These are phyloP conservation scores for Microchrysa polita DNA, from an alignment of 2,888 invertebrate species.

Conservation along the genomic window DNA sequence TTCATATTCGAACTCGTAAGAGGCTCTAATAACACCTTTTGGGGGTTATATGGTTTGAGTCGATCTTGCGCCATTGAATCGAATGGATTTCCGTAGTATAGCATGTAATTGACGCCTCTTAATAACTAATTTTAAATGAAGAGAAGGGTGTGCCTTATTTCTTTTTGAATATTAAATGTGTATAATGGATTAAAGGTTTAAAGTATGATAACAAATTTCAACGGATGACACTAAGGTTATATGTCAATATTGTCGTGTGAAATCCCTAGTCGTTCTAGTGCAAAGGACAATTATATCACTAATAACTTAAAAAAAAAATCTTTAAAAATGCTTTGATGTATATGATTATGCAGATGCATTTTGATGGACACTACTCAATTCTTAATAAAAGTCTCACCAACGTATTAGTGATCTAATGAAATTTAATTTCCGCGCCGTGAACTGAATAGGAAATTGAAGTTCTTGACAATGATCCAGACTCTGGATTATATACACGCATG, in stretches of 20 bases:
- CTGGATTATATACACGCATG: neutral
- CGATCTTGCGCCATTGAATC: constrained; percentile 21
- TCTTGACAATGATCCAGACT: neutral
- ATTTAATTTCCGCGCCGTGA: neutral
- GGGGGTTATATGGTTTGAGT: neutral
- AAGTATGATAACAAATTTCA: too few relatives aligned
- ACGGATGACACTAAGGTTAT: too few relatives aligned
- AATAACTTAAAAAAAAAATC: too few relatives aligned
- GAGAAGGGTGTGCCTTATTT: constrained; percentile 6
- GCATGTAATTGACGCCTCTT: constrained; percentile 40
- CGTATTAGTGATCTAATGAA: neutral
- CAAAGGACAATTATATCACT: too few relatives aligned
- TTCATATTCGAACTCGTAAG: constrained; percentile 26
- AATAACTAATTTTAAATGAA: constrained; percentile 27
- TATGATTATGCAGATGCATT: neutral
- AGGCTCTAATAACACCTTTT: constrained; percentile 39
- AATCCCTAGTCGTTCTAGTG: too few relatives aligned
- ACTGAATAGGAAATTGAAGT: neutral
- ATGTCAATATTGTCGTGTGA: too few relatives aligned
- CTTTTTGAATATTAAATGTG: constrained; percentile 7
- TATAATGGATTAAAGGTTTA: neutral
- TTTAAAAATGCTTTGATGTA: too few relatives aligned
- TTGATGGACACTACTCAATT: neutral
- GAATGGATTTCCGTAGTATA: constrained; percentile 26
- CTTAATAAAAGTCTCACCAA: too few relatives aligned